A percentile compares a stretch with the other conserved stretches of the same genome.
Conservation (phyloP, 2,113 vertebrate genomes). For the Triplophysa dalaica region DNA sequence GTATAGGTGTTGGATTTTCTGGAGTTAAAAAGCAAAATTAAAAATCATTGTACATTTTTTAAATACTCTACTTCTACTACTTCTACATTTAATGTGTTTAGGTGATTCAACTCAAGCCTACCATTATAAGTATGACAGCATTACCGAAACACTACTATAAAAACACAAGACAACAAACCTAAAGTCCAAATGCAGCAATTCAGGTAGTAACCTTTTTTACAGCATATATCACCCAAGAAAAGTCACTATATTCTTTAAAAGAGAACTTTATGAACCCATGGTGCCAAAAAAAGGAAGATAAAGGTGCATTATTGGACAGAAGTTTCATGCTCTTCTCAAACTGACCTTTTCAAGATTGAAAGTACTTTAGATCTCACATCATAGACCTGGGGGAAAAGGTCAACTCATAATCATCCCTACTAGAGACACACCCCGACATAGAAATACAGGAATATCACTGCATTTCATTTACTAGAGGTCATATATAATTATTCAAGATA, state of each 20-base stretch:
- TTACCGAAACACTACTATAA: not conserved
- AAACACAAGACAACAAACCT: not conserved
- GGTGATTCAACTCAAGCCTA: too few relatives aligned
- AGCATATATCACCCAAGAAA: not conserved
- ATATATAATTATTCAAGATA: too few relatives aligned
- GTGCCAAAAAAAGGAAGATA: not conserved
- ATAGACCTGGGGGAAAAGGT: constrained; percentile 28
- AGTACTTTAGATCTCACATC: constrained; percentile 7
- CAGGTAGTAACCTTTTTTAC: not conserved
- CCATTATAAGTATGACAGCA: too few relatives aligned
- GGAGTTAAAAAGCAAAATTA: too few relatives aligned
- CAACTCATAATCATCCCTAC: not conserved
- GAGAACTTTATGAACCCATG: not conserved
- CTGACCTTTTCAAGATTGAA: constrained; percentile 27
- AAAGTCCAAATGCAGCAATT: not conserved
- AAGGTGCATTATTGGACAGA: not conserved
- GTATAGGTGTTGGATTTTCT: not conserved
- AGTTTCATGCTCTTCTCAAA: not conserved
- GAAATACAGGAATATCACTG: not conserved
- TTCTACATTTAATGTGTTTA: too few relatives aligned
- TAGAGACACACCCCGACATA: not conserved
- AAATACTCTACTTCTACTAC: too few relatives aligned
- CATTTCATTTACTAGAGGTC: too few relatives aligned
- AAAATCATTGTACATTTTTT: too few relatives aligned
- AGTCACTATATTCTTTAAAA: not conserved